These are phyloP conservation scores for Stenopsyche tienmushanensis DNA, from an alignment of 1,140 invertebrate genomes.

Conservation along the genomic window DNA sequence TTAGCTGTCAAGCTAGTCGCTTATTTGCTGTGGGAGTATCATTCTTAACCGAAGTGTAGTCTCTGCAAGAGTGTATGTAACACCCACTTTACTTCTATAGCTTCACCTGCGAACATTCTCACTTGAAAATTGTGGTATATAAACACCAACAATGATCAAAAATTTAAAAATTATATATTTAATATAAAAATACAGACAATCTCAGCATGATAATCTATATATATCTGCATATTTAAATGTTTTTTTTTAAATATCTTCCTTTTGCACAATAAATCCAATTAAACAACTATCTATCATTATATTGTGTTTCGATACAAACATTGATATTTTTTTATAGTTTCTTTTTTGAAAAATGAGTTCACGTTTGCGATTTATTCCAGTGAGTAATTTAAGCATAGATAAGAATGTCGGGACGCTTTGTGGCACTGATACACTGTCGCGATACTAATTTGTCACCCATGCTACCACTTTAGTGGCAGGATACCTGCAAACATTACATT, in stretches of 20 bases:
- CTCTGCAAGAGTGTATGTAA: constrained; percentile 7
- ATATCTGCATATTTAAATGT: neutral
- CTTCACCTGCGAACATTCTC: neutral
- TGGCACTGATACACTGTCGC: constrained; percentile 35
- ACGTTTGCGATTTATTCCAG: constrained; percentile 26
- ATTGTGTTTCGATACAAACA: no score
- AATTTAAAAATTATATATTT: no score
- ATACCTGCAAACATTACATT: no score
- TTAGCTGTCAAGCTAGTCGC: constrained; percentile 33
- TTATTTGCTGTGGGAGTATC: constrained; percentile 22
- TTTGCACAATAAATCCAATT: no score
- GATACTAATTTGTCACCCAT: constrained; percentile 37
- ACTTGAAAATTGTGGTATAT: constrained; percentile 10
- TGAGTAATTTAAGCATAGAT: constrained; percentile 23
- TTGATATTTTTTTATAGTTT: no score
- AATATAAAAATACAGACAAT: no score
- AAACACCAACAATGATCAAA: no score
- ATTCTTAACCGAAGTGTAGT: constrained; percentile 21
- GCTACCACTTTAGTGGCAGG: constrained; percentile 22
- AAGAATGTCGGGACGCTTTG: constrained; percentile 35
- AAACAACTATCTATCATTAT: no score
- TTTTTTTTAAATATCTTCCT: no score
- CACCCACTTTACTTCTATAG: constrained; percentile 8
- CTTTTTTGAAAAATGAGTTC: no score
- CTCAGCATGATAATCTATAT: neutral